Evolutionary conservation across 1,140 invertebrate species (phyloP).

Genomic region (Lasaia peninsularis): DNA sequence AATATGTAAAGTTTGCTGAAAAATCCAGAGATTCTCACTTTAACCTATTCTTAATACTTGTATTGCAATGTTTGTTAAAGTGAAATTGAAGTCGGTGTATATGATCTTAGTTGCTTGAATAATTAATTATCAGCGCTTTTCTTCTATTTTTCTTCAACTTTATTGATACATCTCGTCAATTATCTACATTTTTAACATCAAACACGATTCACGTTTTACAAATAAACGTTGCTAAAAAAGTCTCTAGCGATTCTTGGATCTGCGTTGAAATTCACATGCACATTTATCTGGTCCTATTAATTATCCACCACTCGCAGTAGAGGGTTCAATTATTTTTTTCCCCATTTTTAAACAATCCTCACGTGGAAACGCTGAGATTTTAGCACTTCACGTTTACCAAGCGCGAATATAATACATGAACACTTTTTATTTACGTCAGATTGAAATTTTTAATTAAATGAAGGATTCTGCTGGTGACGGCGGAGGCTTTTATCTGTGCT

Average conservation of each 20-base stretch:
- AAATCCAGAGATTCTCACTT: no score
- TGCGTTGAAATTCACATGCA: conserved; percentile 63
- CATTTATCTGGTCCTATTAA: conserved; percentile 73
- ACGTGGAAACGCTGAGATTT: conserved; percentile 70
- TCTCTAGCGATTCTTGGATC: conserved; percentile 40
- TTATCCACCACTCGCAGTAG: conserved; percentile 64
- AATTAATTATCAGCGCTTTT: no score
- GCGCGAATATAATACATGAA: conserved; percentile 57
- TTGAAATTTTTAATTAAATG: conserved; percentile 69
- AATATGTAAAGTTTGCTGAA: no score
- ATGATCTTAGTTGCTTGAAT: no score
- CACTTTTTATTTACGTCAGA: conserved; percentile 45
- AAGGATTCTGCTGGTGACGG: conserved; percentile 45
- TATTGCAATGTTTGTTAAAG: no score
- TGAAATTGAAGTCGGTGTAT: no score
- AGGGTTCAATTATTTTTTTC: conserved; percentile 73
- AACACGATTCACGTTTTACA: not conserved
- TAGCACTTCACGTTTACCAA: conserved; percentile 70
- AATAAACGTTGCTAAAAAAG: conserved; percentile 16
- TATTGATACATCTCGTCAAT: no score
- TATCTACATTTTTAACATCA: no score
- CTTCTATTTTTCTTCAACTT: no score
- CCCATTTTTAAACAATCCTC: conserved; percentile 60
- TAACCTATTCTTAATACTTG: no score
- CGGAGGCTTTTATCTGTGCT: conserved; percentile 32